Base-by-base conservation (phyloP, 92 coral and sea anemone genomes). In the Bergia puertoricense region DNA sequence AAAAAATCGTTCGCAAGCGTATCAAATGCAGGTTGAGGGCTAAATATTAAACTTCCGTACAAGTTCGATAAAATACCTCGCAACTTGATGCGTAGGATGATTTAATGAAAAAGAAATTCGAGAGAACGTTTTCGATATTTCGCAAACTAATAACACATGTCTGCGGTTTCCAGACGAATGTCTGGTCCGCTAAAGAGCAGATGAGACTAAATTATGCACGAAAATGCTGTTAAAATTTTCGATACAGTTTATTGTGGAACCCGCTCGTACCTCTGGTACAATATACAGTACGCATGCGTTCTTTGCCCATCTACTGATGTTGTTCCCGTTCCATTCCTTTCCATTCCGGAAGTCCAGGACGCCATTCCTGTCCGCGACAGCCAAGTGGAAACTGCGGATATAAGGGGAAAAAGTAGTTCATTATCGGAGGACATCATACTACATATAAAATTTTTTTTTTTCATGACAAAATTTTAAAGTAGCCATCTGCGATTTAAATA, bases 241-340 rank as follows among this genome's bases (percentile, higher is more conserved):
- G 30, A 30, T 30, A 30, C 30, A 30, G 30, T 30, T 30, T 30
- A 30, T 30, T 50, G 22, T 51, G 62, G 44, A 3, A 42, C 38
- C 30, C 30, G 0, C 40, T 67, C 42, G 22, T 83, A 83, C 86
- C 86, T 83, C 78, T 5, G 86, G 86, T 50, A 83, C 77, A 68
- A 83, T 50, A 48, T 83, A 83, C 65, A 83, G 13, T 73, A 83
- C 86, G 59, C 86, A 83, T 44, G 86, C 57, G 86, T 83, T 83
- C 86, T 83, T 83, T 44, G 86, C 86, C 86, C 86, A 83, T 83
- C 77, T 44, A 45, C 86, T 83, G 20, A 83, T 83, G 87, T 69
- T 84, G 68, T 84, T 69, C 18, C 87, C 87, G 67, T 48, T 83
- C 86, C 87, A 84, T 14, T 68, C 86, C 86, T 83, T 83, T 23